phyloP scores from a whole-genome alignment of 2,797 vertebrate species.

The Microcaecilia unicolor region DNA sequence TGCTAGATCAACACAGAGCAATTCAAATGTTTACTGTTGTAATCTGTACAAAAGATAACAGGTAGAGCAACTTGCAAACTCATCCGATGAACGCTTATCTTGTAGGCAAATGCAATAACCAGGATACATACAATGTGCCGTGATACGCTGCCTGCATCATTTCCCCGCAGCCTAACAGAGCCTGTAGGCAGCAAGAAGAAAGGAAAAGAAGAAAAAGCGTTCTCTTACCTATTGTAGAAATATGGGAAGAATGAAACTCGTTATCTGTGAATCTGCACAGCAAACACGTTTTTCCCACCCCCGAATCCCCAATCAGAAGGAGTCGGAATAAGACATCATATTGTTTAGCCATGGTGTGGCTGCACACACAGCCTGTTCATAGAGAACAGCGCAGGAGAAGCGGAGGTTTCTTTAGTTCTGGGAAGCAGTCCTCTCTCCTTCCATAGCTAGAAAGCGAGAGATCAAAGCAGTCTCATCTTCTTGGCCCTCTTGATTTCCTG shows the following conservation, averaged over 20 bases:
- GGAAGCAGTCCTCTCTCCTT: neutral
- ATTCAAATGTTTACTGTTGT: no score
- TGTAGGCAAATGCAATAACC: no score
- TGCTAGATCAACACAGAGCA: no score
- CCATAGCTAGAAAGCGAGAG: no score
- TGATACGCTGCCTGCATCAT: neutral
- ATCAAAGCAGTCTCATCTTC: slow-evolving; percentile 19
- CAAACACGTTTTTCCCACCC: slow-evolving; percentile 89
- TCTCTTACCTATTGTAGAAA: slow-evolving; percentile 89
- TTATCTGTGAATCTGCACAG: slow-evolving; percentile 84
- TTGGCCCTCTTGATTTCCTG: slow-evolving; percentile 8
- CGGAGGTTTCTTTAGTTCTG: neutral
- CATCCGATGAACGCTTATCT: no score
- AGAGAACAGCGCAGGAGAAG: slow-evolving; percentile 1
- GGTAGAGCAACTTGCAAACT: no score
- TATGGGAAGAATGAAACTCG: slow-evolving; percentile 81
- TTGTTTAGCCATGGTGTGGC: slow-evolving; percentile 77
- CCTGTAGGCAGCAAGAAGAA: neutral
- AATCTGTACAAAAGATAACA: no score
- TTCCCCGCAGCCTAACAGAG: slow-evolving; percentile 5
- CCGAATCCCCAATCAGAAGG: slow-evolving; percentile 84
- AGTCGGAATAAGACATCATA: slow-evolving; percentile 86
- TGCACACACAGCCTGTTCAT: neutral
- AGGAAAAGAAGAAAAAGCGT: no score
- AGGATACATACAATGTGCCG: neutral